Evolutionary conservation across 1,140 invertebrate genomes (phyloP), one percentile per base, ranked within the genome.

Genomic region (Drosophila hydei): DNA sequence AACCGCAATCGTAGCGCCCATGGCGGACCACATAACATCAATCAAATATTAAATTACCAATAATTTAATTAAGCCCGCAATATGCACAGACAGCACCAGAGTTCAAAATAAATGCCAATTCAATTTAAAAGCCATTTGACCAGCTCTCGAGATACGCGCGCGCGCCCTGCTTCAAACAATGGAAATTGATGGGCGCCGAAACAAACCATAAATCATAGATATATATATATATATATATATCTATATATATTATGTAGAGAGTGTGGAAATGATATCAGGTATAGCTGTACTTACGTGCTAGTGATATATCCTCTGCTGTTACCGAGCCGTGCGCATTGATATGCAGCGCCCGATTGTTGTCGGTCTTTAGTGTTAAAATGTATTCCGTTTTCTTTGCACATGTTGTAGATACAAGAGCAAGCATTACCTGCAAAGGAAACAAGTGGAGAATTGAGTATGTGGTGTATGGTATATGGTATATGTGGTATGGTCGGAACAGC

Each of bases 11-110:
- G 48, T 67, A 45, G 52, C 69, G 62, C 69, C 33, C 60, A 43
- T 54, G 64, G 62, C 61, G 64, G 52, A 72, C 72, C 75, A 67
- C 74, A 79, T 79, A 88, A 78, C 79, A 80, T 87, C 88, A 90
- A 90, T 88, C 80, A 89, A 90, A 90, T 90, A 88, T 90, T 90
- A 90, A 90, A 90, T 90, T 90, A 90, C 88, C 88, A 90, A 87
- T 90, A 77, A 90, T 90, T 90, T 90, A 90, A 90, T 90, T 90
- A 90, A 90, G 79, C 84, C 71, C 87, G 79, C 78, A 76, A 79
- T 81, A 79, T 78, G 77, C 73, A 84, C 84, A 79, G 65, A 63
- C 60, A 56, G 71, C 70, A 45, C 64, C 81, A 72, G 69, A 88
- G 83, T 89, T 89, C 83, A 88, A 81, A 75, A 79, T 59, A 80